These are phyloP conservation scores for Darevskia nairensis DNA, from an alignment of 2,797 vertebrate species.

Conservation along the genomic window DNA sequence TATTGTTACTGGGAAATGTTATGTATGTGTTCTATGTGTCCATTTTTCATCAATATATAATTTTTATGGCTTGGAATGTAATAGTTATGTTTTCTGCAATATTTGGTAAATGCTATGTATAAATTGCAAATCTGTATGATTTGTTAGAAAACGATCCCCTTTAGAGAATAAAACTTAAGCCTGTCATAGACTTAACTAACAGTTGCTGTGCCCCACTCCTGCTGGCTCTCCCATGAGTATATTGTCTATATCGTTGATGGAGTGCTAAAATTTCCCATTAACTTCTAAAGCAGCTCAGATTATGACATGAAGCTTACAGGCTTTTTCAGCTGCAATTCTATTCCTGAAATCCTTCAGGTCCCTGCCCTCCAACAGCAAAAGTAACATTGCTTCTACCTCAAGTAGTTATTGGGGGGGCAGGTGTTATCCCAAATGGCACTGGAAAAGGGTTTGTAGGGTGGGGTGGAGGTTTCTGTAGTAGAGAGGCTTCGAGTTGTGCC, in stretches of 20 bases:
- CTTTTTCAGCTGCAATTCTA: background rate
- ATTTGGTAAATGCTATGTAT: constrained; percentile 30
- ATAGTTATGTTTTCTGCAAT: constrained; percentile 42
- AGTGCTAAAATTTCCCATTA: background rate
- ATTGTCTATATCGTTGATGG: constrained; percentile 13
- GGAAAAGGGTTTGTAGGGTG: background rate
- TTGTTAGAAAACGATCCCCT: constrained; percentile 24
- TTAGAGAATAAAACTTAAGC: constrained; percentile 12
- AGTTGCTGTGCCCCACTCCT: background rate
- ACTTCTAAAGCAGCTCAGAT: background rate
- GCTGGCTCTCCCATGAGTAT: background rate
- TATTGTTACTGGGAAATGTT: constrained; percentile 38
- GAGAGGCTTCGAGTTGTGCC: background rate
- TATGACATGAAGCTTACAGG: background rate
- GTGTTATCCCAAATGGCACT: background rate
- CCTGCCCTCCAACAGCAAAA: background rate
- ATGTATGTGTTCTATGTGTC: background rate
- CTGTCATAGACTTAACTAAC: constrained; percentile 27
- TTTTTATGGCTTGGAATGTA: constrained; percentile 26
- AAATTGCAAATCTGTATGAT: constrained; percentile 39
- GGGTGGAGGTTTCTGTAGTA: background rate
- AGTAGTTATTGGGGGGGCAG: background rate
- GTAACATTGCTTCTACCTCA: background rate
- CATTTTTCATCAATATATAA: constrained; percentile 20
- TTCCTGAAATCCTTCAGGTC: constrained; percentile 2